phyloP scores from a whole-genome alignment of 30 jellyfish, hydroid and myxozoan genomes.

The Aurelia sp. region DNA sequence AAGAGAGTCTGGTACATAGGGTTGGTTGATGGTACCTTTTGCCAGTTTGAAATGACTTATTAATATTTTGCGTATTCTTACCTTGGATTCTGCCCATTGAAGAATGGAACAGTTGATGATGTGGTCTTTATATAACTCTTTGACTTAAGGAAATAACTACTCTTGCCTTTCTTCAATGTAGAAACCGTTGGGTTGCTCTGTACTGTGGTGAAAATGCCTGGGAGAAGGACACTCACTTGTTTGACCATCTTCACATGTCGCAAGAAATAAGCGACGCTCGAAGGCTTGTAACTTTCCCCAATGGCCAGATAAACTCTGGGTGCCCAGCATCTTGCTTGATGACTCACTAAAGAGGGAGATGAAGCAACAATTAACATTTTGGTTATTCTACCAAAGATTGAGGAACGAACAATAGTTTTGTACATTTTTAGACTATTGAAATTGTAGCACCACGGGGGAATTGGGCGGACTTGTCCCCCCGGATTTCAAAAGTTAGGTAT shows the following conservation, averaged over 20 bases:
- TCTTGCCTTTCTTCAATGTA: slow-evolving; percentile 10
- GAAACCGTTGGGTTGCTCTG: neutral
- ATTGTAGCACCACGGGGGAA: too few relatives aligned
- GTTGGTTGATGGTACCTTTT: too few relatives aligned
- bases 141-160: slow-evolving; percentile 19
- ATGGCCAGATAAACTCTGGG: slow-evolving; percentile 39
- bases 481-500: too few relatives aligned
- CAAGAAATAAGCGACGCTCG: slow-evolving; percentile 32
- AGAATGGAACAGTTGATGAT: slow-evolving; percentile 28
- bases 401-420: too few relatives aligned
- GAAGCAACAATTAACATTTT: neutral
- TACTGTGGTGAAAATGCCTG: neutral
- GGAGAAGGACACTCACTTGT: neutral
- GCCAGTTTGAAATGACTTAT: too few relatives aligned
- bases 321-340: slow-evolving; percentile 43
- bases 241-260: slow-evolving; percentile 11
- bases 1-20: too few relatives aligned
- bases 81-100: slow-evolving; percentile 35
- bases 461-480: too few relatives aligned
- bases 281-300: slow-evolving; percentile 41
- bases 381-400: too few relatives aligned
- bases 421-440: too few relatives aligned
- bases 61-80: too few relatives aligned
- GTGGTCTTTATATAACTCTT: slow-evolving; percentile 16
- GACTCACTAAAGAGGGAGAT: neutral